Conservation (phyloP, 2,888 invertebrate genomes). For the Phoenoteleia sp. region DNA sequence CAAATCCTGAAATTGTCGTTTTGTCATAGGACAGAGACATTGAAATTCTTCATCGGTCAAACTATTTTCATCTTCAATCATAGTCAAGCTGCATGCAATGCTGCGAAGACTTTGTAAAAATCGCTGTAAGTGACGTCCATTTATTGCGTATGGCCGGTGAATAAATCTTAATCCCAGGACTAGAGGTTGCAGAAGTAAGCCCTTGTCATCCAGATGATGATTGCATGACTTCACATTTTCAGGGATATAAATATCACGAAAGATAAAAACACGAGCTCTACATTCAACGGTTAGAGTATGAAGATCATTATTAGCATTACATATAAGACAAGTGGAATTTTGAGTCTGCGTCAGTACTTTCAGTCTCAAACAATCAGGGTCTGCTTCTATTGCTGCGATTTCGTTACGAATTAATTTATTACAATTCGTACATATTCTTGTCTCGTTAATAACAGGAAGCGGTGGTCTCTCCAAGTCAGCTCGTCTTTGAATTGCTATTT, state of each 20-base stretch:
- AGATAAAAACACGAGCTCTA: conserved; percentile 30
- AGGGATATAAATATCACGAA: conserved; percentile 12
- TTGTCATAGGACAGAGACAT: conserved; percentile 32
- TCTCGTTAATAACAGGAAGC: no score
- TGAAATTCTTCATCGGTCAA: conserved; percentile 35
- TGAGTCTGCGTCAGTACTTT: conserved; percentile 11
- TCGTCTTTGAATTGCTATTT: no score
- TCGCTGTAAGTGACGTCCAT: neutral
- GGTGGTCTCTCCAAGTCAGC: no score
- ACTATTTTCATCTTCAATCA: neutral
- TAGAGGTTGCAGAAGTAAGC: neutral
- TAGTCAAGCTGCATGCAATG: neutral
- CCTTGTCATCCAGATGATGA: conserved; percentile 21
- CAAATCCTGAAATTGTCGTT: conserved; percentile 44
- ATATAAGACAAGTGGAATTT: conserved; percentile 13
- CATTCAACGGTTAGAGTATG: conserved; percentile 7
- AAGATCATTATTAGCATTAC: conserved; percentile 19
- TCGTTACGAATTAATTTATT: neutral
- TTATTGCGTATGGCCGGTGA: conserved; percentile 18
- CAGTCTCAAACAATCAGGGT: conserved; percentile 5
- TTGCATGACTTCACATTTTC: conserved; percentile 19
- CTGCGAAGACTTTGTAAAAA: conserved; percentile 18
- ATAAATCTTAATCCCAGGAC: conserved; percentile 29
- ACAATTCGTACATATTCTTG: conserved; percentile 10
- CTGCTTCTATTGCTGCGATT: neutral